A percentile compares a stretch with the other conserved stretches of the same genome.
Conservation (phyloP, 2,113 vertebrate species). For the Lagopus leucura region DNA sequence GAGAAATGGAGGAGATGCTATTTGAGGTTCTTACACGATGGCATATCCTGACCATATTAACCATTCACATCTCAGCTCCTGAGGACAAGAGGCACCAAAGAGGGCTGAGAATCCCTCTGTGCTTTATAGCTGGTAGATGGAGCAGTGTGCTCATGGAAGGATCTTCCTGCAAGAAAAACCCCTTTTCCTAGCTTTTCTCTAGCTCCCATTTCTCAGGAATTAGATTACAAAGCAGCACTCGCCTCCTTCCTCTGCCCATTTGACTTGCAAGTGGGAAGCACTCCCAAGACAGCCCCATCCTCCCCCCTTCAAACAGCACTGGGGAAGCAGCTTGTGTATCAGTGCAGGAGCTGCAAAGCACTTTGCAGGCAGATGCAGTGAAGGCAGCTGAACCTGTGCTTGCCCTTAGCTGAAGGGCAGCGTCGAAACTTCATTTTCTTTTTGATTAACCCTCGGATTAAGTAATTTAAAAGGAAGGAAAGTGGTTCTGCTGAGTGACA, state of each 20-base stretch:
- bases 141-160: neutral
- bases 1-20: constrained; percentile 13
- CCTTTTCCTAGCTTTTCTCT: neutral
- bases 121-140: neutral
- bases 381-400: neutral
- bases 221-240: neutral
- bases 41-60: constrained; percentile 62
- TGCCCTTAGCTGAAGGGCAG: constrained; percentile 59
- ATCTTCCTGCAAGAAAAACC: neutral
- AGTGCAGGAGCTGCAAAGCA: neutral
- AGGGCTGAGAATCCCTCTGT: neutral
- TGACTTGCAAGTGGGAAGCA: neutral
- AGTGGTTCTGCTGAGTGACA: constrained; percentile 51
- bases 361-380: neutral
- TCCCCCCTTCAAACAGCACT: neutral
- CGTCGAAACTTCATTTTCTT: constrained; percentile 54
- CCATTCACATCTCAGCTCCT: constrained; percentile 60
- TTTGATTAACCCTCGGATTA: constrained; percentile 39
- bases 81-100: constrained; percentile 59
- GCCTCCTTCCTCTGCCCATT: neutral
- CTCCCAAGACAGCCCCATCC: neutral
- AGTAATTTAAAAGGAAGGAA: constrained; percentile 31
- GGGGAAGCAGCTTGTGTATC: neutral
- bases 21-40: constrained; percentile 76
- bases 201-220: neutral